These are phyloP conservation scores for Huso huso DNA, from an alignment of 2,797 vertebrate species.

Conservation along the genomic window DNA sequence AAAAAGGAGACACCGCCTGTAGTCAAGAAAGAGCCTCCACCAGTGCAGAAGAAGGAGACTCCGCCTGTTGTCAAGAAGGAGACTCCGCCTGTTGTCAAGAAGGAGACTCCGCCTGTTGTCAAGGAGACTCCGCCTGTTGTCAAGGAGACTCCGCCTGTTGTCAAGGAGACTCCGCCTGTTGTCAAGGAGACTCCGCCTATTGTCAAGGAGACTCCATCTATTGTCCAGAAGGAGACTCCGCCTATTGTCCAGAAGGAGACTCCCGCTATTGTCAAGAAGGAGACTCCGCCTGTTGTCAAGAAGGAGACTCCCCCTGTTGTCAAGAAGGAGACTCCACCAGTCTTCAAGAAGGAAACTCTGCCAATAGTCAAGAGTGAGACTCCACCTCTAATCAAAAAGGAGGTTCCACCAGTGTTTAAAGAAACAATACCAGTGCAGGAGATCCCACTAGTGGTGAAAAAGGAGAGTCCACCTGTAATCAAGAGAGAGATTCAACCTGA, in stretches of 20 bases:
- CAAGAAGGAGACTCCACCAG: slow-evolving; percentile 22
- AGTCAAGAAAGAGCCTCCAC: slow-evolving; percentile 14
- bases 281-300: slow-evolving; percentile 14
- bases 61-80: slow-evolving; percentile 1
- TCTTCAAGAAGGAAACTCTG: slow-evolving; percentile 23
- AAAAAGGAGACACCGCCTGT: slow-evolving; percentile 18
- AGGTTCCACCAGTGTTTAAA: slow-evolving; percentile 19
- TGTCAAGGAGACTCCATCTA: no score
- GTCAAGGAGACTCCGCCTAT: slow-evolving; percentile 6
- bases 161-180: no score
- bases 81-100: slow-evolving; percentile 11
- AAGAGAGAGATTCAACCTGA: slow-evolving; percentile 11
- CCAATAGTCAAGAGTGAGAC: slow-evolving; percentile 17
- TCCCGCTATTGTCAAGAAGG: no score
- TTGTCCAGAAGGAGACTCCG: slow-evolving; percentile 16
- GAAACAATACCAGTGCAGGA: slow-evolving; percentile 13
- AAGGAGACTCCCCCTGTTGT: slow-evolving; percentile 18
- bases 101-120: slow-evolving; percentile 46
- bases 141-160: background rate
- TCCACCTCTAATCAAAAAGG: no score
- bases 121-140: slow-evolving; percentile 34
- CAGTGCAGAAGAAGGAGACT: slow-evolving; percentile 12
- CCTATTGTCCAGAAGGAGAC: slow-evolving; percentile 2
- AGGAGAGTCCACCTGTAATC: slow-evolving; percentile 12
- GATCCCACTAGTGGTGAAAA: slow-evolving; percentile 16